Evolutionary conservation across 2,113 vertebrate species (phyloP).

Genomic region (Phrynocephalus versicolor): DNA sequence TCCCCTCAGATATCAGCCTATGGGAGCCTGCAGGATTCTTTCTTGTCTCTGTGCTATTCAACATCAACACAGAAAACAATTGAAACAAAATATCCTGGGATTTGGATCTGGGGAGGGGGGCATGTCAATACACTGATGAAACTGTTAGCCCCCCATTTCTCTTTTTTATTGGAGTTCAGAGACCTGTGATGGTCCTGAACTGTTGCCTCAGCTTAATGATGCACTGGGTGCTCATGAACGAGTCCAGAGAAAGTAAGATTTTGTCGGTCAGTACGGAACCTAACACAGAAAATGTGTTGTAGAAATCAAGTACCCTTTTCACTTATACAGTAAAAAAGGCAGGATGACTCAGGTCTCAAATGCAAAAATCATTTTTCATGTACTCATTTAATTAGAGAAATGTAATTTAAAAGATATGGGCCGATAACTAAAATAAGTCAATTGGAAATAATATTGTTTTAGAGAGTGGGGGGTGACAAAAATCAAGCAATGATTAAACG

Average conservation of each 20-base stretch:
- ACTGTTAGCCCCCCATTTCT: neutral
- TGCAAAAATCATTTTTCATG: too few species aligned
- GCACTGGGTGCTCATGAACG: neutral
- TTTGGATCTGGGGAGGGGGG: neutral
- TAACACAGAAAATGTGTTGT: neutral
- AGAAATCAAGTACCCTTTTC: neutral
- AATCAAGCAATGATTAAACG: slow-evolving; percentile 50
- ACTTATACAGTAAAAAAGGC: neutral
- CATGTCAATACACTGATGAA: neutral
- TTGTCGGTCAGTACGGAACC: neutral
- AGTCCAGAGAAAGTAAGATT: neutral
- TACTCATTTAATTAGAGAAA: too few species aligned
- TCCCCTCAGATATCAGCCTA: neutral
- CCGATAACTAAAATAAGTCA: neutral
- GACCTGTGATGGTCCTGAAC: neutral
- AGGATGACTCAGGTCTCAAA: slow-evolving; percentile 5
- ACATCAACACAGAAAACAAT: neutral
- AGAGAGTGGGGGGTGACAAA: neutral
- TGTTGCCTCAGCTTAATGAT: neutral
- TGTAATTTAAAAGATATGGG: neutral
- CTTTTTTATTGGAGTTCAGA: neutral
- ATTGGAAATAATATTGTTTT: neutral
- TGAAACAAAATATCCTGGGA: neutral
- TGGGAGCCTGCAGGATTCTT: neutral
- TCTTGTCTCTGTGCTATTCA: neutral